Evolutionary conservation across 1,140 invertebrate genomes (phyloP).

Genomic region (Drosophila pachea): DNA sequence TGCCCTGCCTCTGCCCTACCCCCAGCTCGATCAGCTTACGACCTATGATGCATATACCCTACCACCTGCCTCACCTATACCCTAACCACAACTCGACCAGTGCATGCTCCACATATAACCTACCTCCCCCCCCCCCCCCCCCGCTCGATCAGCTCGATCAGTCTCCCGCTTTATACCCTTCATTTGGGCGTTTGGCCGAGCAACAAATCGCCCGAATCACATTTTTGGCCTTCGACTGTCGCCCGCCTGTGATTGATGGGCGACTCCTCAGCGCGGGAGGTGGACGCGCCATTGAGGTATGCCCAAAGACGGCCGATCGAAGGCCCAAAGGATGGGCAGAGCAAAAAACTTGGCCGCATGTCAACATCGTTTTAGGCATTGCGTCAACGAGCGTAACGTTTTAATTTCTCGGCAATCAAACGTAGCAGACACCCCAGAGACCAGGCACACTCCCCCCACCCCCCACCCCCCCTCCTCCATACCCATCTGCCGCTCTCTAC

Average conservation of each 20-base stretch:
- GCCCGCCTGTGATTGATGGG: conserved; percentile 59
- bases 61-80: too few species aligned
- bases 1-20: too few species aligned
- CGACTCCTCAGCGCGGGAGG: background rate
- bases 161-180: too few species aligned
- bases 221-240: conserved; percentile 45
- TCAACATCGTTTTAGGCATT: conserved; percentile 69
- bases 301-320: background rate
- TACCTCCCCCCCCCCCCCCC: too few species aligned
- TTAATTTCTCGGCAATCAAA: conserved; percentile 77
- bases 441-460: background rate
- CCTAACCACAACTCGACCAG: too few species aligned
- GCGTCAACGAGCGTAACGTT: conserved; percentile 74
- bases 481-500: background rate
- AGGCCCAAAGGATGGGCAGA: conserved; percentile 19
- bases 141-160: background rate
- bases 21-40: too few species aligned
- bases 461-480: background rate
- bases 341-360: conserved; percentile 49
- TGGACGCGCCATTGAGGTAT: background rate
- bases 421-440: conserved; percentile 54
- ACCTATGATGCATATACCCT: too few species aligned
- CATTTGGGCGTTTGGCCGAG: too few species aligned
- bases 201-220: conserved; percentile 46
- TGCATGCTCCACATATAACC: too few species aligned